Evolutionary conservation across 2,797 vertebrate genomes (phyloP).

Genomic region (Hephaestus fuliginosus): DNA sequence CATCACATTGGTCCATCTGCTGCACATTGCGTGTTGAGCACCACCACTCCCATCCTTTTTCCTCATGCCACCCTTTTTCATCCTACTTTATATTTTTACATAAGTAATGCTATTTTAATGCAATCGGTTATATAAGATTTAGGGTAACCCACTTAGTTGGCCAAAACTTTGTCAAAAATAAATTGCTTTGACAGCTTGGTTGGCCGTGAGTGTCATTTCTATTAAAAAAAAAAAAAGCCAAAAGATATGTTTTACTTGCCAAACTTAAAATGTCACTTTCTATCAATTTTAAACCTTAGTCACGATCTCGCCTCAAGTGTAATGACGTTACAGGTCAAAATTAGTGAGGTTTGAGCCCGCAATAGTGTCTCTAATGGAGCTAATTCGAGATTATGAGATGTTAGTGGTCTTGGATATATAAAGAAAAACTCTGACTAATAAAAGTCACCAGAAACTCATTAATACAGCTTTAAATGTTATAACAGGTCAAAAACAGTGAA

Average conservation of each 20-base stretch:
- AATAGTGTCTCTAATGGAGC: not conserved
- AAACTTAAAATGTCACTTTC: conserved; percentile 35
- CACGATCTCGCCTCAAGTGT: conserved; percentile 26
- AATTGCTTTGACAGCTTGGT: conserved; percentile 53
- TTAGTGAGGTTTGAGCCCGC: not conserved
- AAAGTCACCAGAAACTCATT: conserved; percentile 12
- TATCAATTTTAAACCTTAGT: conserved; percentile 22
- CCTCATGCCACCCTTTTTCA: conserved; percentile 13
- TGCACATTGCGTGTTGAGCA: conserved; percentile 15
- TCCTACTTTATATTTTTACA: conserved; percentile 34
- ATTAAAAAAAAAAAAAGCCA: conserved; percentile 27
- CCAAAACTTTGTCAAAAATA: conserved; percentile 42
- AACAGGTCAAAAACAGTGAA: conserved; percentile 12
- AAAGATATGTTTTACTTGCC: conserved; percentile 11
- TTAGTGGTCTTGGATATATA: conserved; percentile 5
- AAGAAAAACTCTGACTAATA: conserved; percentile 2
- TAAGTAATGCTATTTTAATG: conserved; percentile 58
- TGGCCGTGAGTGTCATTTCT: conserved; percentile 30
- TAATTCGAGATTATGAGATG: not conserved
- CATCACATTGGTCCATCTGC: conserved; percentile 2
- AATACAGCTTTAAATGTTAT: not conserved
- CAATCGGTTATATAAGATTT: conserved; percentile 54
- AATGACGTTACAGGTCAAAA: conserved; percentile 3
- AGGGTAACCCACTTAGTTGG: conserved; percentile 31
- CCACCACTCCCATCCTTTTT: conserved; percentile 7